Base-by-base conservation (phyloP, 2,888 invertebrate species). In the Lasioglossum villosulum region DNA sequence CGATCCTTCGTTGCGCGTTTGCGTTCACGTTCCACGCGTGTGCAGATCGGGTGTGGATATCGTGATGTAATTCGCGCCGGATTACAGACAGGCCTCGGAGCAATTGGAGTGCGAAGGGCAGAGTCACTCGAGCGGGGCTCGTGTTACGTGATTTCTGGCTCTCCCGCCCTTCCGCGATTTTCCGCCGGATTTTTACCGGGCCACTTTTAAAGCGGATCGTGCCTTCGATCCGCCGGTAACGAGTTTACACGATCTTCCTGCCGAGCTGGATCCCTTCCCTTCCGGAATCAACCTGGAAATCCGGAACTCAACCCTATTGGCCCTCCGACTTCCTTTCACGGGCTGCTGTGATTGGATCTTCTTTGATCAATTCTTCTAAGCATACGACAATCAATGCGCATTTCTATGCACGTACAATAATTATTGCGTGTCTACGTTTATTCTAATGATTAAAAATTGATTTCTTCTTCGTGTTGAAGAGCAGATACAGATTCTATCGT, bases 91-190 rank as follows among this genome's bases (percentile, higher is more conserved):
- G 39, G 70, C 70, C 88, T 80, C 84, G 84, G 42, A 89, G 89
- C 86, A 91, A 91, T 90, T 91, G 90, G 91, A 92, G 91, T 93
- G 90, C 90, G 92, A 92, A 92, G 91, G 91, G 91, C 90, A 92
- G 86, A 88, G 89, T 86, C 81, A 84, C 86, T 87, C 89, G 89
- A 86, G 77, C 88, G 83, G 68, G 68, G 78, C 45, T 90, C 84
- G 73, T 73, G 48, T 89, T 88, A 85, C 88, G 75, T 78, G 79
- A 89, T 81, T 87, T 83, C 78, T 82, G 73, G 48, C 75, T 78
- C 74, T 4, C 80, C 77, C 83, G 73, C 83, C 77, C 78, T 84
- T 80, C 80, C 74, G 79, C 59, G 52, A 73, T 76, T 82, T 80
- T 75, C 52, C 59, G 68, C 23, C 39, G 37, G 66, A 71, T 30